Evolutionary conservation across 2,888 invertebrate species (phyloP), one percentile per base, ranked within the genome.

Genomic region (Brassicogethes aeneus): DNA sequence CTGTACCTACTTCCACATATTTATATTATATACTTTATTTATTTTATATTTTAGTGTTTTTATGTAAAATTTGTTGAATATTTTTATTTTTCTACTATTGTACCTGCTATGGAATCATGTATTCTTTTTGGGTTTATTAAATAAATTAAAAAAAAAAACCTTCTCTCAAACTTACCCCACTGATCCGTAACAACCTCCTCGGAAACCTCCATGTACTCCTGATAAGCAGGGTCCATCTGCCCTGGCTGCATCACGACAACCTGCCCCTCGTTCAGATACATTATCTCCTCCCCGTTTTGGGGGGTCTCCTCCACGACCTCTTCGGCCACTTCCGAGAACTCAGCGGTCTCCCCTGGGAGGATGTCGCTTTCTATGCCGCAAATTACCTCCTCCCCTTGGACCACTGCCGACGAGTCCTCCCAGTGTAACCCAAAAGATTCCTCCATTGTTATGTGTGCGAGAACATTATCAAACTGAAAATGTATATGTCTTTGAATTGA

Each of bases 121-220:
- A n/a, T n/a, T n/a, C n/a, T n/a, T n/a, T n/a, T n/a, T n/a, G n/a
- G n/a, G n/a, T n/a, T n/a, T n/a, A n/a, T n/a, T n/a, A n/a, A n/a
- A n/a, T n/a, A n/a, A n/a, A n/a, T n/a, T n/a, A n/a, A n/a, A n/a
- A n/a, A n/a, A n/a, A n/a, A n/a, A n/a, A n/a, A n/a, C n/a, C n/a
- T n/a, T n/a, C n/a, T n/a, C n/a, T n/a, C n/a, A n/a, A n/a, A n/a
- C 32, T 32, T 12, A 32, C 80, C 82, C 87, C 87, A 88, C 54
- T 84, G 84, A 57, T 87, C 87, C 0, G 86, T 81, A 12, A 88
- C 82, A 1, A 88, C 82, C 64, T 87, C 87, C 57, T 87, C 86
- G 0, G 85, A 83, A 34, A 85, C 84, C 56, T 70, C 70, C 50
- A 73, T 70, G 40, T 71, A 69, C 34, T 72, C 70, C 59, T 70